phyloP scores from a whole-genome alignment of 1,140 invertebrate species.

The Micrasema minimum region DNA sequence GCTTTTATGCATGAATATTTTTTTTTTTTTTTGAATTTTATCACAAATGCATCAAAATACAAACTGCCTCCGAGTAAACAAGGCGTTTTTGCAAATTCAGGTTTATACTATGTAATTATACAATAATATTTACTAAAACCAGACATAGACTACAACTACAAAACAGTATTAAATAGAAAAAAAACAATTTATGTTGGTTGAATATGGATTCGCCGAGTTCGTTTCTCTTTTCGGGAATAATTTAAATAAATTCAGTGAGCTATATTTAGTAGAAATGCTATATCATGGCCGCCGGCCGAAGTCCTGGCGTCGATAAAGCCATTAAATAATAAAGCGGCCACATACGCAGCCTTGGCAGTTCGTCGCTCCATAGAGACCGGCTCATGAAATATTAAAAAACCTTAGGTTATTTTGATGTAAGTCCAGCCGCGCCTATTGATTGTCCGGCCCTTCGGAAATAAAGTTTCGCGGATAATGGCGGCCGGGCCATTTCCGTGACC shows the following conservation, averaged over 20 bases:
- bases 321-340: conserved; percentile 6
- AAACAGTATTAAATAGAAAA: too few relatives aligned
- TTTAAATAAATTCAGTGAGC: background rate
- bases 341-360: conserved; percentile 23
- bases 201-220: too few relatives aligned
- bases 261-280: background rate
- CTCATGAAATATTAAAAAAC: conserved; percentile 38
- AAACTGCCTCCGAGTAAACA: too few relatives aligned
- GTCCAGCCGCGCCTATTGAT: conserved; percentile 29
- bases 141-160: too few relatives aligned
- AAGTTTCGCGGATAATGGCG: conserved; percentile 27
- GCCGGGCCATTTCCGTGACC: conserved; percentile 26
- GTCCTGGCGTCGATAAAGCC: conserved; percentile 8
- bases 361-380: background rate
- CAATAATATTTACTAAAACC: too few relatives aligned
- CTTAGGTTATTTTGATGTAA: conserved; percentile 38
- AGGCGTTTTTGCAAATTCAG: too few relatives aligned
- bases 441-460: conserved; percentile 21
- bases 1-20: too few relatives aligned
- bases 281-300: background rate
- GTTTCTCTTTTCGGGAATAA: too few relatives aligned
- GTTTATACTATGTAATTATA: too few relatives aligned
- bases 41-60: too few relatives aligned
- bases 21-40: too few relatives aligned
- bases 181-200: too few relatives aligned